A percentile compares a stretch with the other conserved stretches of the same genome.
phyloP scores from a whole-genome alignment of 2,113 vertebrate species.

The Vulpes ferrilata region DNA sequence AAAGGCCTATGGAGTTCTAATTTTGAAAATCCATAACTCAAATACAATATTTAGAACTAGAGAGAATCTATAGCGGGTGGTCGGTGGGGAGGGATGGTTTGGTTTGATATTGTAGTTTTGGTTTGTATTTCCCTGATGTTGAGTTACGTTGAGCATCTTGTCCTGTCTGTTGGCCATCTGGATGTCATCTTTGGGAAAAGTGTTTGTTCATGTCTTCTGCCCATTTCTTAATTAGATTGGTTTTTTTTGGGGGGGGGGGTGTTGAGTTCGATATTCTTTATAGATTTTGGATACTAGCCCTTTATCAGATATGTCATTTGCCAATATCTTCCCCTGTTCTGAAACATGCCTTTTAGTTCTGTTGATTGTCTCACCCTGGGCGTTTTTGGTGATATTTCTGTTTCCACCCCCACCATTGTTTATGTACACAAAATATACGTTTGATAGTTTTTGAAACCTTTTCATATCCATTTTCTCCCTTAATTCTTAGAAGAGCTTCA shows the following conservation, averaged over 20 bases:
- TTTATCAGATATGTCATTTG: not conserved
- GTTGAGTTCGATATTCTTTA: not conserved
- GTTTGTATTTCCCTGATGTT: not conserved
- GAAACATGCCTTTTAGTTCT: not conserved
- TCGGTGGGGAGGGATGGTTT: too few relatives aligned
- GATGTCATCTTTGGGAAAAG: not conserved
- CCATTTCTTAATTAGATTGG: not conserved
- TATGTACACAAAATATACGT: not conserved
- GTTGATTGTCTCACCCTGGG: not conserved
- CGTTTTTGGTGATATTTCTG: not conserved
- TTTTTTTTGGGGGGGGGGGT: not conserved
- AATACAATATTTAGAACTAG: not conserved
- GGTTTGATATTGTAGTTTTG: not conserved
- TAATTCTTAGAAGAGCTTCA: slow-evolving; percentile 9
- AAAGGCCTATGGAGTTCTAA: not conserved
- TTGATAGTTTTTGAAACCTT: not conserved
- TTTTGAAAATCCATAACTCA: not conserved
- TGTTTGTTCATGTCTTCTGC: not conserved
- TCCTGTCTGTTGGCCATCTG: not conserved
- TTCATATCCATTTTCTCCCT: not conserved
- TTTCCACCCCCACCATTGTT: not conserved
- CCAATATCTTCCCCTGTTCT: not conserved
- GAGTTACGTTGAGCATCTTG: not conserved
- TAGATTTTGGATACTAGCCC: not conserved
- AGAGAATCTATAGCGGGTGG: not conserved